phyloP scores from a whole-genome alignment of 2,113 vertebrate genomes.

The Vireo altiloquus region DNA sequence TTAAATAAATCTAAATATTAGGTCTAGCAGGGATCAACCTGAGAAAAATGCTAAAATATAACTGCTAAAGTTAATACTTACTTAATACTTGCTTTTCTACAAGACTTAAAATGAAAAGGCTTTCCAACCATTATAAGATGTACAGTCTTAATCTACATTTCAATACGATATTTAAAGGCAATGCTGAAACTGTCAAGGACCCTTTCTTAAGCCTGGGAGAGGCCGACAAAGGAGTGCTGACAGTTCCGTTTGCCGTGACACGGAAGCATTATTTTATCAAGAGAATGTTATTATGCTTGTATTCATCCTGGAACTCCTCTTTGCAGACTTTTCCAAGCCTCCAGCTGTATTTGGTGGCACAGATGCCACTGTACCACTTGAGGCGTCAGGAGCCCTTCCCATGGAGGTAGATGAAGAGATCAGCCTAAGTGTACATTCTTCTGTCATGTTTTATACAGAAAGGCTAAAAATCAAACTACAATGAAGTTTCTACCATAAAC shows the following conservation, averaged over 20 bases:
- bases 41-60: constrained; percentile 59
- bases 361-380: background rate
- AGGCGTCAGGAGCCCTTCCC: background rate
- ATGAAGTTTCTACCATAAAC: background rate
- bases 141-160: constrained; percentile 71
- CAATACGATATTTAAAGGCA: constrained; percentile 72
- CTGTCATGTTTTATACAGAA: background rate
- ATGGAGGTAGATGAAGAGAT: background rate
- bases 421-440: background rate
- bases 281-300: constrained; percentile 51
- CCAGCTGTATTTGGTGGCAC: background rate
- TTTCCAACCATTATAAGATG: constrained; percentile 62
- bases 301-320: constrained; percentile 11
- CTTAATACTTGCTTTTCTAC: constrained; percentile 66
- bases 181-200: constrained; percentile 61
- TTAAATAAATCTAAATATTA: constrained; percentile 65
- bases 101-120: constrained; percentile 64
- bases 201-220: constrained; percentile 67
- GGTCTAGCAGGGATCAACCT: constrained; percentile 53
- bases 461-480: background rate
- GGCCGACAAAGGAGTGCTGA: constrained; percentile 56
- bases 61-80: constrained; percentile 53
- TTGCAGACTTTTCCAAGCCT: background rate
- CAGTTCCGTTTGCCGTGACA: constrained; percentile 52
- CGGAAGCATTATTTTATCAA: constrained; percentile 63